phyloP scores from a whole-genome alignment of 2,113 vertebrate species.

The Ovis aries region ARS-UI_Ramb_v3.0 NC_056066.1:56163501-56164000 shows the following conservation, averaged over 20 bases:
- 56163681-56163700: rapidly evolving
- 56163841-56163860: rapidly evolving
- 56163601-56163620: background rate
- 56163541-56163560: background rate
- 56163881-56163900: rapidly evolving
- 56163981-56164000: background rate
- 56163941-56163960: background rate
- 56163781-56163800: background rate
- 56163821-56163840: background rate
- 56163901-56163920: rapidly evolving
- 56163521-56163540: rapidly evolving
- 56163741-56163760: background rate
- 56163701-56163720: rapidly evolving
- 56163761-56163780: background rate
- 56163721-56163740: background rate
- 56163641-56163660: rapidly evolving
- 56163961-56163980: rapidly evolving
- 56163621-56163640: background rate
- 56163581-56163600: rapidly evolving
- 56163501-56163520: background rate
- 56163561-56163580: background rate
- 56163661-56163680: background rate
- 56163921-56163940: too few relatives aligned
- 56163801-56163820: background rate
- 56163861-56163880: too few relatives aligned